Conservation (phyloP, 64 coral and sea anemone genomes). For the Hydrozoanthus tunicans region DNA sequence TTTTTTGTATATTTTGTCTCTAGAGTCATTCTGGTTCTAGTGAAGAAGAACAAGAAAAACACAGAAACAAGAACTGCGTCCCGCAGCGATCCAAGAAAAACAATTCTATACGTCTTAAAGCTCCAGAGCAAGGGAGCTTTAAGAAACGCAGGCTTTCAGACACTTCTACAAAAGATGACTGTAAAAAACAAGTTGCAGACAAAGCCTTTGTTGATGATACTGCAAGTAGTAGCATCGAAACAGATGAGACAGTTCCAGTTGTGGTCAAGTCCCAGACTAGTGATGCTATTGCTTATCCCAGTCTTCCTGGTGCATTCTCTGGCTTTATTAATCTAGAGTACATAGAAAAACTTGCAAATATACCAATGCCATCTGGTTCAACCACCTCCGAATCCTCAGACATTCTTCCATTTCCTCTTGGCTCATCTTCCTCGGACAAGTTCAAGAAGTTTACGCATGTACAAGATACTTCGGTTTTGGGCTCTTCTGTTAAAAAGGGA, state of each 20-base stretch:
- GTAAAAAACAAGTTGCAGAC: not conserved
- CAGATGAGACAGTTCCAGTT: conserved; percentile 3
- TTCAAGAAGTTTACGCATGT: not conserved
- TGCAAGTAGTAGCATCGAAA: not conserved
- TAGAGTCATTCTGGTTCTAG: not conserved
- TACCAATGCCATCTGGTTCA: conserved; percentile 2
- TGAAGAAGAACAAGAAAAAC: conserved; percentile 18
- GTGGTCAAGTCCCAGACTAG: not conserved
- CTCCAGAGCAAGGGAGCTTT: not conserved
- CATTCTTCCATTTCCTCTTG: conserved; percentile 16
- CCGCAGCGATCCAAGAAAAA: not conserved
- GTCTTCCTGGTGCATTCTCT: conserved; percentile 55
- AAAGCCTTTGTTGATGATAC: not conserved
- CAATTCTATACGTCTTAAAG: not conserved
- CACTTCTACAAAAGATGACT: conserved; percentile 14
- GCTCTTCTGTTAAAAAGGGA: not conserved
- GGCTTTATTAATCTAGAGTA: conserved; percentile 51
- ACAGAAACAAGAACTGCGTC: not conserved
- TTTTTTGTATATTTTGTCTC: not conserved
- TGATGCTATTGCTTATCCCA: conserved; percentile 34
- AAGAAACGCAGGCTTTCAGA: conserved; percentile 26
- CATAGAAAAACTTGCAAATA: conserved; percentile 4
- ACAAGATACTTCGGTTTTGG: not conserved
- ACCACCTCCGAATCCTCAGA: not conserved
- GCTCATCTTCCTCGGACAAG: conserved; percentile 18